phyloP scores from a whole-genome alignment of 2,797 vertebrate species.

The Pseudochaenichthys georgianus region DNA sequence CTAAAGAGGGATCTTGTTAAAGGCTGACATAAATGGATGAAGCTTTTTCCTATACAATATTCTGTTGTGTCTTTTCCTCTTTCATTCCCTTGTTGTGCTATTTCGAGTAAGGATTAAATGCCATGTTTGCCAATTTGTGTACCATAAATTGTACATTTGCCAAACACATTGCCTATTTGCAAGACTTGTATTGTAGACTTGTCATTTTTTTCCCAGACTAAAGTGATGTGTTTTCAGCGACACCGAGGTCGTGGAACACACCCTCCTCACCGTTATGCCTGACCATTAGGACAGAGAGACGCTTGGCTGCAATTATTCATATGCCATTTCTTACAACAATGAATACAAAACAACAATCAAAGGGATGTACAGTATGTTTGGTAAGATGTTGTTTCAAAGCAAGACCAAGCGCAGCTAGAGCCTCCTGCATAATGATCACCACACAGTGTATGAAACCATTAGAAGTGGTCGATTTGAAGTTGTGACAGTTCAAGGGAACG shows the following conservation, averaged over 20 bases:
- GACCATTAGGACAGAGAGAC: constrained; percentile 43
- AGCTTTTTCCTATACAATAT: background rate
- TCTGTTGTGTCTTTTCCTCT: background rate
- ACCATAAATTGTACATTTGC: background rate
- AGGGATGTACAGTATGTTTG: constrained; percentile 1
- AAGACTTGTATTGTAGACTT: constrained; percentile 10
- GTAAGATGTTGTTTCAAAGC: constrained; percentile 40
- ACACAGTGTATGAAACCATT: constrained; percentile 76
- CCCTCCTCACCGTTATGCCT: constrained; percentile 32
- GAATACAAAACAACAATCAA: constrained; percentile 23
- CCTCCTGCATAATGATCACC: constrained; percentile 53
- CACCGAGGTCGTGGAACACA: constrained; percentile 59
- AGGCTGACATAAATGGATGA: constrained; percentile 1
- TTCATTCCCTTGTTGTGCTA: background rate
- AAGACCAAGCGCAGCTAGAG: constrained; percentile 50
- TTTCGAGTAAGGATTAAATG: background rate
- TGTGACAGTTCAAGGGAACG: constrained; percentile 87
- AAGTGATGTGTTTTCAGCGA: constrained; percentile 54
- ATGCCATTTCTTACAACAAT: constrained; percentile 24
- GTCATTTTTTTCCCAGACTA: constrained; percentile 13
- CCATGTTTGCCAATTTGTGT: background rate
- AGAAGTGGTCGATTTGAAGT: constrained; percentile 83
- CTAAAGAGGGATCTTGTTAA: background rate
- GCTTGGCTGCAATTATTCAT: constrained; percentile 31
- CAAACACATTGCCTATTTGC: background rate